Base-by-base conservation (phyloP, 2,888 invertebrate genomes). In the Tholera decimalis region DNA sequence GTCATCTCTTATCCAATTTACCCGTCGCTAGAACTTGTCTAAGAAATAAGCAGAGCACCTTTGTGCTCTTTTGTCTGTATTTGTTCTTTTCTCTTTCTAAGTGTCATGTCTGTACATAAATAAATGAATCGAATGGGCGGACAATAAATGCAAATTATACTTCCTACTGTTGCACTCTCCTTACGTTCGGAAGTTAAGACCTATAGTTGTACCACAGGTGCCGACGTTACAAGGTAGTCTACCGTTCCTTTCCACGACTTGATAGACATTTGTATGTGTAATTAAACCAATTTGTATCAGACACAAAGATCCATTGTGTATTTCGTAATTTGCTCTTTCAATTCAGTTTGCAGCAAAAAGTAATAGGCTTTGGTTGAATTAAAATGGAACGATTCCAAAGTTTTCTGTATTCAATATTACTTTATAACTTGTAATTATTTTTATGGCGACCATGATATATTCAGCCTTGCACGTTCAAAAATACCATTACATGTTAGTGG, bases 231-330 rank as follows among this genome's bases (percentile, higher is more conserved):
- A 79, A 74, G 67, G 74, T 44, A 39, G 18, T 3, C 20, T 2
- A 44, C 41, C 8, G 47, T 67, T 28, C 59, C 46, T 51, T 79
- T 59, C 43, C 13, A 53, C 51, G 15, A 43, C 41, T 75, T 79
- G 73, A 79, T 75, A 68, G 76, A 74, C 79, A 60, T 53, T 49
- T 79, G 75, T 47, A 74, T 79, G 76, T 79, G 79, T 56, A 74
- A 79, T 74, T 75, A 79, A 79, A 56, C 67, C 69, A 79, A 59
- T 74, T 55, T 49, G 37, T 47, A 53, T 56, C 9, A 41, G 68
- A 78, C 78, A 73, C 79, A 74, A 79, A 60, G 73, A 79, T 68
- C 79, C 56, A 74, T 74, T 74, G 76, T 73, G 43, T 53, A 26
- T 28, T 41, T 39, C 39, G 35, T 7, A 55, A 51, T 49, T 49